Percentiles rank a stretch among this genome's conserved stretches.
Conservation (phyloP, 2,113 vertebrate species). For the Osmerus mordax region DNA sequence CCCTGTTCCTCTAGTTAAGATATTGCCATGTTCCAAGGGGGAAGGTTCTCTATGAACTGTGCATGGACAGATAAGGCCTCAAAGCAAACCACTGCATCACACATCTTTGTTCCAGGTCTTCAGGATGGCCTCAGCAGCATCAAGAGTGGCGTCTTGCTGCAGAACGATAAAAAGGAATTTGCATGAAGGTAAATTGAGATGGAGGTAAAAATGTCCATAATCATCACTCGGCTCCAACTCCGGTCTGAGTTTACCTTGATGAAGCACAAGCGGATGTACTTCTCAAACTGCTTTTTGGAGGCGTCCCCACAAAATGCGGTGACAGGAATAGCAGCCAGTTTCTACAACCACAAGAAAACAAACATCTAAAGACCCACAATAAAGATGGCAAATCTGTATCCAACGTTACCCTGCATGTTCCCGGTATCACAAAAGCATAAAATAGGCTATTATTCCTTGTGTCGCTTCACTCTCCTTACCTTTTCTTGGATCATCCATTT, state of each 20-base stretch:
- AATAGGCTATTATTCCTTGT: no score
- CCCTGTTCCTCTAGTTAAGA: not conserved
- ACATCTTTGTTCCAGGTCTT: constrained; percentile 79
- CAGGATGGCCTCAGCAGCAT: constrained; percentile 85
- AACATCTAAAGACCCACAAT: not conserved
- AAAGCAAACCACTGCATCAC: not conserved
- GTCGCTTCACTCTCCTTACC: constrained; percentile 61
- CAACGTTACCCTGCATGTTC: no score
- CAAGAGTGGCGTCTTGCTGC: constrained; percentile 88
- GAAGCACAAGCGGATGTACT: constrained; percentile 94
- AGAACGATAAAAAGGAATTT: constrained; percentile 41
- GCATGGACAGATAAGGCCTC: not conserved
- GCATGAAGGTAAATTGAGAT: not conserved
- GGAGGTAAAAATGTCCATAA: not conserved
- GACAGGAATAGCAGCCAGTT: constrained; percentile 91
- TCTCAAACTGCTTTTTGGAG: constrained; percentile 85
- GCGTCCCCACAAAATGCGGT: constrained; percentile 85
- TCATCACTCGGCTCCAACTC: not conserved
- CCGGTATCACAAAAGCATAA: no score
- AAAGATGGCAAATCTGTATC: no score
- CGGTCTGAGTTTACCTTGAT: constrained; percentile 84
- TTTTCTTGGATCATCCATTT: constrained; percentile 96
- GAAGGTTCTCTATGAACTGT: not conserved
- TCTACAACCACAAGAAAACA: constrained; percentile 66
- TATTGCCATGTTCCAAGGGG: not conserved